Base-by-base conservation (phyloP, 2,113 vertebrate genomes). In the Osmerus mordax region DNA sequence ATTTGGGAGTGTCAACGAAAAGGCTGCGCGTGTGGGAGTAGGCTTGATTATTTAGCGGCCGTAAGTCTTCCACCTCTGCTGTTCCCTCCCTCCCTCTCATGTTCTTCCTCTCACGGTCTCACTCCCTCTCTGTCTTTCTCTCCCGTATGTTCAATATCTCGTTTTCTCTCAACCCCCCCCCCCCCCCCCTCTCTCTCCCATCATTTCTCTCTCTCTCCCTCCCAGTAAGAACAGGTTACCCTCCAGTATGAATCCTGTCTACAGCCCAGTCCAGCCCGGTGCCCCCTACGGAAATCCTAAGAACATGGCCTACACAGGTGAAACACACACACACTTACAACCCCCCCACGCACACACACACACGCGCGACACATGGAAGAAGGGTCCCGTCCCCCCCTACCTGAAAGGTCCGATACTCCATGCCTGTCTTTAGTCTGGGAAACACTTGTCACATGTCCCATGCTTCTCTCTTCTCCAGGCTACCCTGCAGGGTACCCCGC, bases 161-260 rank as follows among this genome's bases (percentile, higher is more conserved):
- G 41, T 47, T 53, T 21, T 56, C 11, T 72, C 65, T 62, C 41
- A 54, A 14, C 71, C 58, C 67, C 79, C 59, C 77, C 63, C 53
- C 65, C 53, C 68, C 25, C 16, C 3, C 1, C 1, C 55, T 41
- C n/a, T 52, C 36, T 19, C 54, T 53, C 56, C 55, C 16, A 55
- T 36, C 52, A 6, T 41, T 54, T 16, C n/a, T 53, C 51, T 62
- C 61, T 36, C 56, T 68, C 56, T 28, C 15, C 64, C 71, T 52
- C 36, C 62, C 90, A 91, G 91, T 60, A 93, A 98, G 94, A 94
- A 89, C 94, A 94, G 93, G 89, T 79, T 86, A 91, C 93, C 94
- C 94, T 94, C 95, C 92, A 93, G 86, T 78, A 99, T 99, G 97
- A 99, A 99, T 89, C 97, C 97, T 72, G 96, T 99, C 91, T 99